These are phyloP conservation scores for Pachymerium ferrugineum DNA, from an alignment of 2,888 invertebrate species.

Conservation along the genomic window DNA sequence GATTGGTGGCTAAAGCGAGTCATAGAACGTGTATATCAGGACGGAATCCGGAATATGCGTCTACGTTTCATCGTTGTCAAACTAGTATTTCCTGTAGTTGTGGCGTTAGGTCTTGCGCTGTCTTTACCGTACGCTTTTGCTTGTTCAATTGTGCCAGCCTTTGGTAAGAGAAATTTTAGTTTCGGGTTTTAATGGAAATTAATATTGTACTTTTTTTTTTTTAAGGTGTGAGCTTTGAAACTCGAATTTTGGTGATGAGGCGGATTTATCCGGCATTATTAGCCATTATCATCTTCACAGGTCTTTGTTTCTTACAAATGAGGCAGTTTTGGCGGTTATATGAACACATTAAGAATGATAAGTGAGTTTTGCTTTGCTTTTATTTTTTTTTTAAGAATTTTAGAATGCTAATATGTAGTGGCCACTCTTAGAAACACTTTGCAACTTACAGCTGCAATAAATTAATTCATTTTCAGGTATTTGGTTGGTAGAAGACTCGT, in stretches of 20 bases:
- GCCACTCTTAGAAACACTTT: too few species aligned
- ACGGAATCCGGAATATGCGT: conserved; percentile 88
- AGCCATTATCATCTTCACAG: conserved; percentile 61
- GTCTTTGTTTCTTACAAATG: conserved; percentile 75
- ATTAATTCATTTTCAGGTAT: conserved; percentile 54
- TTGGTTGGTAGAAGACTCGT: conserved; percentile 92
- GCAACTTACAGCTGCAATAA: too few species aligned
- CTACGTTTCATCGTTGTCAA: conserved; percentile 76
- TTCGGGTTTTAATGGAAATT: background rate
- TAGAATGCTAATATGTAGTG: too few species aligned
- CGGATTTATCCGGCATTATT: conserved; percentile 85
- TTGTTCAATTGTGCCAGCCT: conserved; percentile 56
- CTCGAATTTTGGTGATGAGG: conserved; percentile 65
- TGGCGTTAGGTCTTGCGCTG: conserved; percentile 79
- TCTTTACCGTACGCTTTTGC: conserved; percentile 90
- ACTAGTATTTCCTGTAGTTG: conserved; percentile 82
- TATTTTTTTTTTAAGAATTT: background rate
- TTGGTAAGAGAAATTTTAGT: conserved; percentile 44
- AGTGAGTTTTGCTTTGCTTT: conserved; percentile 54
- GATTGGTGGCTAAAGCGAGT: conserved; percentile 92
- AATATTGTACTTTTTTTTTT: background rate
- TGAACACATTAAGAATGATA: conserved; percentile 98
- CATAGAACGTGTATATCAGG: conserved; percentile 87
- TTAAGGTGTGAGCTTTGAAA: conserved; percentile 47
- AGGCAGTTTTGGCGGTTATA: conserved; percentile 89